These are phyloP conservation scores for Alca torda DNA, from an alignment of 2,797 vertebrate genomes.

Conservation along the genomic window DNA sequence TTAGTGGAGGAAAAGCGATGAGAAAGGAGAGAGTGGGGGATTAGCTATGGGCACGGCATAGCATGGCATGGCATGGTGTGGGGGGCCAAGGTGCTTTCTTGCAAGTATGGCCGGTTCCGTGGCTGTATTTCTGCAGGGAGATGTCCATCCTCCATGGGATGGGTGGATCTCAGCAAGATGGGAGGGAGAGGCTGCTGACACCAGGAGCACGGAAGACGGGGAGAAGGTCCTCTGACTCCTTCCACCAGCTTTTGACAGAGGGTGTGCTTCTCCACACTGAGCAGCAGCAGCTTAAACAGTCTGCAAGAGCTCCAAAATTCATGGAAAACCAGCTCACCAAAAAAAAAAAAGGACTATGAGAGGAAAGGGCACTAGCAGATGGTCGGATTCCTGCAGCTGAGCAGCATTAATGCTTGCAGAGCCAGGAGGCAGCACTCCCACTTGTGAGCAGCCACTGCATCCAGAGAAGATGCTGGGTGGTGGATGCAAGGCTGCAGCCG, in stretches of 20 bases:
- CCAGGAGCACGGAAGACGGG: background rate
- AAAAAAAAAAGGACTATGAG: background rate
- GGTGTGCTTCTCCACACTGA: background rate
- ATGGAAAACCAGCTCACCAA: background rate
- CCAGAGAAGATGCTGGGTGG: background rate
- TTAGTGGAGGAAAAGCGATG: background rate
- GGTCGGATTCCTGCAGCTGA: rapidly evolving
- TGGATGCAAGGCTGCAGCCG: background rate
- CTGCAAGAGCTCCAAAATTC: background rate
- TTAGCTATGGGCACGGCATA: background rate
- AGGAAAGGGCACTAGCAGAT: background rate
- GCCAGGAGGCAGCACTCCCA: background rate
- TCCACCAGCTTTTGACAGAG: background rate
- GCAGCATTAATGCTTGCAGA: rapidly evolving
- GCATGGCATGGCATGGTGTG: background rate
- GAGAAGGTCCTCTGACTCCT: background rate
- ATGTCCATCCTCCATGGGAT: background rate
- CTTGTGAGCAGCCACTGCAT: rapidly evolving
- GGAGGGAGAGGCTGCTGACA: background rate
- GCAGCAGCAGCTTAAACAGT: background rate
- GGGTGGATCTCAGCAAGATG: background rate
- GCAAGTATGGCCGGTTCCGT: rapidly evolving
- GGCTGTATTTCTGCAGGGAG: background rate
- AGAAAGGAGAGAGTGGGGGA: background rate
- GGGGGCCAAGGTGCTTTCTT: background rate